phyloP scores from a whole-genome alignment of 2,113 vertebrate species.

The Percina caprodes region DNA sequence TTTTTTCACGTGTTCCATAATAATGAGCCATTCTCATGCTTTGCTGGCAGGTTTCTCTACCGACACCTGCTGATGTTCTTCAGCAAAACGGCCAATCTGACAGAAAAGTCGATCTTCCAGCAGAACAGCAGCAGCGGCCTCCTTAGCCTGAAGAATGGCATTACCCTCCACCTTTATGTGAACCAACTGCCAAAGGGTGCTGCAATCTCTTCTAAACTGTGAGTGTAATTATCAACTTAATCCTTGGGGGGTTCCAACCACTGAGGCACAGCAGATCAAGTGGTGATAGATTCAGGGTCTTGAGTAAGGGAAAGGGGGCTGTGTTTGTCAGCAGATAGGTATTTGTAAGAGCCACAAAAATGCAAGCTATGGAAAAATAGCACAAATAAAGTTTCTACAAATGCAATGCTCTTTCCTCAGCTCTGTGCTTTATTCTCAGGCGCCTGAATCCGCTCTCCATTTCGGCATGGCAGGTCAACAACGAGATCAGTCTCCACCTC shows the following conservation, averaged over 20 bases:
- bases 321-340: no score
- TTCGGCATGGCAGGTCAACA: slow-evolving; percentile 88
- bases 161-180: slow-evolving; percentile 90
- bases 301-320: not conserved
- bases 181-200: slow-evolving; percentile 95
- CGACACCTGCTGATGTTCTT: slow-evolving; percentile 93
- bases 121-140: slow-evolving; percentile 82
- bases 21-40: slow-evolving; percentile 1
- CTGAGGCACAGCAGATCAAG: not conserved
- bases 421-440: slow-evolving; percentile 69
- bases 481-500: slow-evolving; percentile 91
- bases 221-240: slow-evolving; percentile 68
- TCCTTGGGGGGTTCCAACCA: not conserved
- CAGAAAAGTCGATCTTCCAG: slow-evolving; percentile 90
- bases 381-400: not conserved
- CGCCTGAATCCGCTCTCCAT: slow-evolving; percentile 88
- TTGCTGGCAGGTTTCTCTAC: slow-evolving; percentile 85
- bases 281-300: not conserved
- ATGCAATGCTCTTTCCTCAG: not conserved
- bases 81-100: slow-evolving; percentile 85
- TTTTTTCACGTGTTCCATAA: not conserved
- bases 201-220: slow-evolving; percentile 88
- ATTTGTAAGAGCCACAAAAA: not conserved
- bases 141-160: slow-evolving; percentile 88
- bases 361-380: not conserved